These are phyloP conservation scores for Emesis russula DNA, from an alignment of 2,888 invertebrate genomes.

Conservation along the genomic window DNA sequence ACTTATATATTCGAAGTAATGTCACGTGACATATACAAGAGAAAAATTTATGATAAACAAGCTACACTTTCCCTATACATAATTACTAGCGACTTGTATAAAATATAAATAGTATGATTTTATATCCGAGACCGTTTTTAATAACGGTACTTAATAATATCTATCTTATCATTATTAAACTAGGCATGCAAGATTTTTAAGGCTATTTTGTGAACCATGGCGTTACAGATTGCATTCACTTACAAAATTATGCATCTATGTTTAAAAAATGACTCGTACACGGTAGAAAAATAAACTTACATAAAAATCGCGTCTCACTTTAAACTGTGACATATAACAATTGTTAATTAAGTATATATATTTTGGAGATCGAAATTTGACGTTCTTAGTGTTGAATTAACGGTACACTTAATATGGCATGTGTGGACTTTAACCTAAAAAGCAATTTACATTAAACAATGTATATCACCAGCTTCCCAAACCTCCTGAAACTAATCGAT, in stretches of 20 bases:
- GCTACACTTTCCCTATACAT: slow-evolving; percentile 6
- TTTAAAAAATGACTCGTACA: not conserved
- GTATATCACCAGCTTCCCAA: not conserved
- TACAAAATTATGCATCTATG: not conserved
- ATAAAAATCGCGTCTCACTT: not conserved
- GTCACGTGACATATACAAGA: not conserved
- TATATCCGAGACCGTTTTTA: not conserved
- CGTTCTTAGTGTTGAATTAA: not conserved
- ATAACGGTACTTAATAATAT: not conserved
- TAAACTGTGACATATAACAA: not conserved
- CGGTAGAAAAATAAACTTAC: not conserved
- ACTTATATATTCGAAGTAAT: too few relatives aligned
- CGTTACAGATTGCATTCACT: not conserved
- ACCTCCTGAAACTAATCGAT: not conserved
- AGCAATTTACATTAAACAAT: not conserved
- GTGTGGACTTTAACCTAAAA: not conserved
- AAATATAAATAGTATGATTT: slow-evolving; percentile 20
- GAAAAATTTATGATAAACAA: not conserved
- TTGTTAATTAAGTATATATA: not conserved
- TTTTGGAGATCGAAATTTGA: not conserved
- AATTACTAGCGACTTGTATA: slow-evolving; percentile 18
- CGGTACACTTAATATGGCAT: not conserved
- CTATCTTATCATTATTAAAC: not conserved
- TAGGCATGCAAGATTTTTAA: slow-evolving; percentile 13
- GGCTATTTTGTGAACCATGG: slow-evolving; percentile 5